These are phyloP conservation scores for Philopotamus ludificatus DNA, from an alignment of 1,140 invertebrate genomes.

Conservation along the genomic window DNA sequence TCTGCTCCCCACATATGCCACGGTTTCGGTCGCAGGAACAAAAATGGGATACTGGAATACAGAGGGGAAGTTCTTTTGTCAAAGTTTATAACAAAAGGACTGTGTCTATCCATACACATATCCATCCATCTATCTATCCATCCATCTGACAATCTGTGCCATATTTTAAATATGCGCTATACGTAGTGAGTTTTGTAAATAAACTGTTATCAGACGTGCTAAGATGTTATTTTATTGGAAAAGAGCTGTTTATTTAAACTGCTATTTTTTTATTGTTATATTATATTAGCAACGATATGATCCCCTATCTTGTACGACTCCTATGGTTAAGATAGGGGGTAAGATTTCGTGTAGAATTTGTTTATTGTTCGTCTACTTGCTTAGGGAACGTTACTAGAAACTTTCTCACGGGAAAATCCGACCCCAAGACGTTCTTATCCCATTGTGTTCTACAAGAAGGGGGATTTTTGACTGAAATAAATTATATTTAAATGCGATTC, in stretches of 20 bases:
- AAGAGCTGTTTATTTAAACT: too few relatives aligned
- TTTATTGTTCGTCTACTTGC: constrained; percentile 18
- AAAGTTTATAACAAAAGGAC: constrained; percentile 23
- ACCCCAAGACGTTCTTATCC: background rate
- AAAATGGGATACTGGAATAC: constrained; percentile 14
- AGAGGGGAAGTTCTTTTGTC: constrained; percentile 21
- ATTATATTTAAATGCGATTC: too few relatives aligned
- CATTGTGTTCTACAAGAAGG: too few relatives aligned
- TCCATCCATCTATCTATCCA: constrained; percentile 11
- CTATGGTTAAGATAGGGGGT: constrained; percentile 18
- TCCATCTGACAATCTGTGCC: too few relatives aligned
- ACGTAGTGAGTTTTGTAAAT: too few relatives aligned
- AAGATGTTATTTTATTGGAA: too few relatives aligned
- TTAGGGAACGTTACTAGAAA: constrained; percentile 23
- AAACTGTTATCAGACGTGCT: too few relatives aligned
- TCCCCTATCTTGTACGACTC: too few relatives aligned
- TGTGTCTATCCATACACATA: constrained; percentile 11
- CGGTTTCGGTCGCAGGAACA: constrained; percentile 12
- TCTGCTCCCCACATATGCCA: constrained; percentile 18
- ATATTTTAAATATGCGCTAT: too few relatives aligned
- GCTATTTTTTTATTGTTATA: too few relatives aligned
- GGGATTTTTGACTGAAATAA: too few relatives aligned
- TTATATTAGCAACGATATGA: too few relatives aligned
- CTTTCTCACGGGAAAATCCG: constrained; percentile 35
- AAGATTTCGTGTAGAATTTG: constrained; percentile 19